phyloP scores from a whole-genome alignment of 92 coral and sea anemone genomes.

The Bergia sp. region DNA sequence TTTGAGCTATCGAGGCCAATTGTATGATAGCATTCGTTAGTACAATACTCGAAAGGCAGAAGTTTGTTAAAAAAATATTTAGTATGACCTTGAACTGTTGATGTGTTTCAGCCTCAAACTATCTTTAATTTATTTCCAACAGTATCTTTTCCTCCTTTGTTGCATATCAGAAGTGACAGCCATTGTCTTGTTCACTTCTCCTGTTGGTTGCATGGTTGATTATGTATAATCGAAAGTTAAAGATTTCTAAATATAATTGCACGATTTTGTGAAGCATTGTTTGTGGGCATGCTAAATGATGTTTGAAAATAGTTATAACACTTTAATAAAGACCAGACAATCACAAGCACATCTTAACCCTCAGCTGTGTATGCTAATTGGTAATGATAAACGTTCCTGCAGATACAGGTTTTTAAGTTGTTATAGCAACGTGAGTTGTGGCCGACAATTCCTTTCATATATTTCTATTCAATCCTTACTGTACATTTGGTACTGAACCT shows the following conservation, averaged over 20 bases:
- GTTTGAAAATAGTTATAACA: too few species aligned
- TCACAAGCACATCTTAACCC: not conserved
- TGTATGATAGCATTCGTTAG: not conserved
- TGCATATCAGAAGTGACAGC: not conserved
- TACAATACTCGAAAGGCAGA: not conserved
- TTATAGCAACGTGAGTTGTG: not conserved
- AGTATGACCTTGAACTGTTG: not conserved
- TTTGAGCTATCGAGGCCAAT: not conserved
- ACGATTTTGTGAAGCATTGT: not conserved
- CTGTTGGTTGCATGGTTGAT: not conserved
- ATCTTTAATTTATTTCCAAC: not conserved
- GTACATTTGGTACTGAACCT: too few species aligned
- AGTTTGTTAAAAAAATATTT: not conserved
- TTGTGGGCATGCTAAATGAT: not conserved
- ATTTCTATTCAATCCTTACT: too few species aligned
- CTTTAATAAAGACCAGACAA: not conserved
- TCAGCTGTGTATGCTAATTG: not conserved
- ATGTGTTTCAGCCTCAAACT: not conserved
- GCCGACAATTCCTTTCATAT: too few species aligned
- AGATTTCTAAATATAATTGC: not conserved
- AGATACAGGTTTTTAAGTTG: not conserved
- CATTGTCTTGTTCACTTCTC: not conserved
- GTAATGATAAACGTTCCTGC: not conserved
- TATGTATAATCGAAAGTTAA: not conserved
- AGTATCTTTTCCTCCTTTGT: not conserved